Base-by-base conservation (phyloP, 2,113 vertebrate species). In the Thymallus thymallus region DNA sequence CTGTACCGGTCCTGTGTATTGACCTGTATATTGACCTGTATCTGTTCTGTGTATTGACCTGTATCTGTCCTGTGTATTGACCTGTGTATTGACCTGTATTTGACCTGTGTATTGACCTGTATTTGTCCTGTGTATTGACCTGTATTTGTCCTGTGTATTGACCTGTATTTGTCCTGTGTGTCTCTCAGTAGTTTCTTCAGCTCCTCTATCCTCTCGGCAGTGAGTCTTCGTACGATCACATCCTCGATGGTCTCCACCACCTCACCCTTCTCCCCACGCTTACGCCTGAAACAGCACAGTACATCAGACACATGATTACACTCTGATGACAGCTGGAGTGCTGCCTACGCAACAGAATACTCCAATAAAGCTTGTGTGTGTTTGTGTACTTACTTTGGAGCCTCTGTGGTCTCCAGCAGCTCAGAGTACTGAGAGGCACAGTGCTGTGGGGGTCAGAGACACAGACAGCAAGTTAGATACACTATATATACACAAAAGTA, bases 231-330 rank as follows among this genome's bases (percentile, higher is more conserved):
- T 79, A 99, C 98, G 69, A 99, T 99, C 76, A 99, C 97, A 80
- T 99, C 98, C 88, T 99, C 98, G 46, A 98, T 97, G 0, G 98
- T 99, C 92, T 99, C 98, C 0, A 99, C 98, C 82, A 99, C 97
- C 85, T 99, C 97, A 1, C 98, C 98, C 76, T 98, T 97, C 90
- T 99, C 98, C 6, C 98, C 98, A 12, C 98, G 94, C 84, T 99
- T 99, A 82, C 98, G 96, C 76, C 98, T 99, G 78, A 26, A 18
- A 18, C 75, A 69, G 13, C 6, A 7, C 9, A 6, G 22, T 26
- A 18, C 29, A 46, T 41, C 29, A 32, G 7, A 29, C 69, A 66
- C 62, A 61, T 35, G 35, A 55, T 4, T 13, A 24, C 51, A n/a
- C 48, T 2, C 60, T 41, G 60, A 13, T 66, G 41, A 66, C 62